Conservation (phyloP, 2,888 invertebrate species). For the Philonicus albiceps region DNA sequence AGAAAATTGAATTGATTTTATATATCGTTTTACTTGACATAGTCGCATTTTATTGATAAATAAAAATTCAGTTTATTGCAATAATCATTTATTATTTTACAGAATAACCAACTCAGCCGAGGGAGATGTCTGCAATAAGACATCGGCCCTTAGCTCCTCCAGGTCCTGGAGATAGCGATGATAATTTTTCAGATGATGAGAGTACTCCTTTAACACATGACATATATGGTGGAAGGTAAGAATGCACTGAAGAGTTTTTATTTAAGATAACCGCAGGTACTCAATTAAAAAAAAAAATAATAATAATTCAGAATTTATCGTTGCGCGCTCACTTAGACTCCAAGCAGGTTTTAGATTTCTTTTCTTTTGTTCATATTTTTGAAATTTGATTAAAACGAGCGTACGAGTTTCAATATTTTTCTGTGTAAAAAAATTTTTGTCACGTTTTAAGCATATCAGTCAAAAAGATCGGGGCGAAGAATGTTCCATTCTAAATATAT, state of each 20-base stretch:
- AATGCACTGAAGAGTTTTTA: not conserved
- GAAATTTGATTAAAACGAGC: too few relatives aligned
- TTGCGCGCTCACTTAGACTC: not conserved
- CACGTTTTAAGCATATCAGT: too few relatives aligned
- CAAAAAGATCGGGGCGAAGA: too few relatives aligned
- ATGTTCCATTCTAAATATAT: too few relatives aligned
- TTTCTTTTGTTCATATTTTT: not conserved
- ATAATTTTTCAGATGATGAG: slow-evolving; percentile 86
- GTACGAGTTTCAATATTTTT: too few relatives aligned
- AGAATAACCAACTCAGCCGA: not conserved
- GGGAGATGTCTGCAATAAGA: slow-evolving; percentile 69
- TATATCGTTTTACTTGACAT: not conserved
- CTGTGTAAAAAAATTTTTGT: too few relatives aligned
- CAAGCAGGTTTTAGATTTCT: not conserved
- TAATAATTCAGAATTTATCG: not conserved
- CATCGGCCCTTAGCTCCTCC: slow-evolving; percentile 68
- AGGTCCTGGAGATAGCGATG: slow-evolving; percentile 70
- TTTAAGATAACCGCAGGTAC: not conserved
- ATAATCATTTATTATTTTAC: not conserved
- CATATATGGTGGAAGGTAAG: slow-evolving; percentile 89
- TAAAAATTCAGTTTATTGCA: not conserved
- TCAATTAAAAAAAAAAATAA: not conserved
- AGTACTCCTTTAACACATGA: slow-evolving; percentile 86
- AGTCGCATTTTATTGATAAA: not conserved
- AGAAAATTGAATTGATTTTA: not conserved